Evolutionary conservation across 2,888 invertebrate species (phyloP).

Genomic region (Luperina testacea): DNA sequence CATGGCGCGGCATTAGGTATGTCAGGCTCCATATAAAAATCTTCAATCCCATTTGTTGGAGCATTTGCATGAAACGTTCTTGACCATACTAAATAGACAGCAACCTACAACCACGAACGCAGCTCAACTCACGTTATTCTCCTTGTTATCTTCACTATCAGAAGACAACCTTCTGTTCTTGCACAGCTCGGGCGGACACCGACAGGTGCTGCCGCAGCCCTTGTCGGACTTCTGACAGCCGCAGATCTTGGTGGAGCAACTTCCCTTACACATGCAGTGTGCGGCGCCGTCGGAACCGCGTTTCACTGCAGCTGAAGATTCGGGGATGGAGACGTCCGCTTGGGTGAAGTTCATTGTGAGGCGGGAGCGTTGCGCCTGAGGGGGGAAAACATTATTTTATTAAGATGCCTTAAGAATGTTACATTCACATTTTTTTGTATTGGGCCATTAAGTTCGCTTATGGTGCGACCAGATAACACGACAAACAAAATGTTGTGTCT

Average conservation of each 20-base stretch:
- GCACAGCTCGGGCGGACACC: slow-evolving; percentile 87
- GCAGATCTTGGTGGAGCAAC: slow-evolving; percentile 90
- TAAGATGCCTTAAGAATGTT: background rate
- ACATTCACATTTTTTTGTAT: background rate
- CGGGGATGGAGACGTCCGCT: slow-evolving; percentile 44
- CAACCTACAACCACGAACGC: background rate
- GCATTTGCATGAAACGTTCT: background rate
- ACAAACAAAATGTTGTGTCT: too few species aligned
- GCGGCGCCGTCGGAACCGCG: slow-evolving; percentile 90
- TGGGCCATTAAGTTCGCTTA: background rate
- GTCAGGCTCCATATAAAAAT: too few species aligned
- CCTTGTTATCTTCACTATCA: slow-evolving; percentile 82
- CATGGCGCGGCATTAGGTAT: too few species aligned
- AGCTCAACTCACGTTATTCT: slow-evolving; percentile 72
- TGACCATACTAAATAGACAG: background rate
- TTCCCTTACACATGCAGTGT: slow-evolving; percentile 91
- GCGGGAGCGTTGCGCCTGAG: slow-evolving; percentile 82
- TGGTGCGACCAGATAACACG: background rate
- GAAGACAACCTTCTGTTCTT: slow-evolving; percentile 75
- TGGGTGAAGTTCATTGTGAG: slow-evolving; percentile 83
- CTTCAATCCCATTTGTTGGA: background rate
- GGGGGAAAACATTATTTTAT: background rate
- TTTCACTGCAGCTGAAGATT: slow-evolving; percentile 77
- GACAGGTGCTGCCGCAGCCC: slow-evolving; percentile 87
- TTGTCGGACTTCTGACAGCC: slow-evolving; percentile 89